Evolutionary conservation across 2,113 vertebrate species (phyloP), one percentile per base, ranked within the genome.

Genomic region (Spea multiplicata): DNA sequence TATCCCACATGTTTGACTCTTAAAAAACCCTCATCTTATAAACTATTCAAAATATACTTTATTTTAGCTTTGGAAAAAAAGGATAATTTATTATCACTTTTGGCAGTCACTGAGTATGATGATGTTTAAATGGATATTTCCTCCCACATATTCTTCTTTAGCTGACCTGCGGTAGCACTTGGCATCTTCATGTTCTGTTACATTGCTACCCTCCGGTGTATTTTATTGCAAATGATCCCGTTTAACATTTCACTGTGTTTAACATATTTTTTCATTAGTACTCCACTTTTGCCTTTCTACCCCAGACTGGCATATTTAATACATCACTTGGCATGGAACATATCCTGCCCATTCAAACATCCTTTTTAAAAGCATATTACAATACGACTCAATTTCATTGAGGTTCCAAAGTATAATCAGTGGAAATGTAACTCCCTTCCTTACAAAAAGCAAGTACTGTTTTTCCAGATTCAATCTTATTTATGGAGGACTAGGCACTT

Each of bases 391-490:
- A 16, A 75, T 75, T 50, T 62, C 62, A 68, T 9, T 12, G 50
- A 67, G 65, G 17, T 76, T 76, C 50, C 46, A 66, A 75, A 66
- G 62, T 55, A 67, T 52, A 66, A 74, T 66, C 17, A 67, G 14
- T 52, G 61, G 64, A 76, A 76, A 76, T n/a, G 68, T 55, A 68
- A 67, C 9, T 66, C 66, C n/a, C 5, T 5, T 44, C 30, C 66
- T 52, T 66, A 50, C 66, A 67, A 75, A 66, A 74, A 50, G 17
- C 44, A 66, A 67, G 44, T 13, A 67, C 65, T 59, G 44, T 68
- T 76, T 57, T 44, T 74, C 57, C 65, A 57, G 46, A 75, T 66
- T 53, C 30, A 75, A 44, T 47, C n/a, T 57, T 4, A 55, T 46
- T 52, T 67, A 5, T 55, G 12, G 17, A n/a, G 46, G 50, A 10